Evolutionary conservation across 2,888 invertebrate genomes (phyloP).

Genomic region (Dastarcus helophoroides): DNA sequence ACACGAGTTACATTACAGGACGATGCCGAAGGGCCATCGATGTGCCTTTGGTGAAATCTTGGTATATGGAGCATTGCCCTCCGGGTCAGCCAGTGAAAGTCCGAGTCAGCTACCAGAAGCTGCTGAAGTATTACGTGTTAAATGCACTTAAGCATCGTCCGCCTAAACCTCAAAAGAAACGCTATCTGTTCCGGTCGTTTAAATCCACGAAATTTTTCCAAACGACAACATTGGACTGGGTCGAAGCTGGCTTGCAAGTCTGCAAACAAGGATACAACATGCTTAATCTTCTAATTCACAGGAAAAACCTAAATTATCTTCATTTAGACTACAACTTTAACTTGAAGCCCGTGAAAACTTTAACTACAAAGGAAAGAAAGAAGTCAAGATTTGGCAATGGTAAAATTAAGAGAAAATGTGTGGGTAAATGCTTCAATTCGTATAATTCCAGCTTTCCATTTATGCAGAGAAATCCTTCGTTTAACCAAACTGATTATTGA

Average conservation of each 20-base stretch:
- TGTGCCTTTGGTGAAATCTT: constrained; percentile 92
- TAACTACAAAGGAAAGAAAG: constrained; percentile 98
- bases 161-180: constrained; percentile 97
- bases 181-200: constrained; percentile 96
- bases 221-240: constrained; percentile 99
- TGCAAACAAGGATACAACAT: constrained; percentile 99
- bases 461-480: constrained; percentile 97
- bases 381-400: constrained; percentile 95
- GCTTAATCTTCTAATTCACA: constrained; percentile 96
- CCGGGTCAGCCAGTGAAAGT: constrained; percentile 98
- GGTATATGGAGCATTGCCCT: constrained; percentile 93
- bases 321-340: constrained; percentile 99
- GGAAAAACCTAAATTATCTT: constrained; percentile 97
- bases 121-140: constrained; percentile 95
- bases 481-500: constrained; percentile 97
- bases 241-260: constrained; percentile 96
- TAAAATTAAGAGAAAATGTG: constrained; percentile 39
- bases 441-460: constrained; percentile 74
- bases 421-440: background rate
- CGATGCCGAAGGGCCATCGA: constrained; percentile 90
- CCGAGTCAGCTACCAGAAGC: constrained; percentile 96
- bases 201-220: constrained; percentile 99
- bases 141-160: constrained; percentile 96
- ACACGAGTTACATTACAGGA: no score
- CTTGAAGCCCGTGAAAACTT: constrained; percentile 96